Base-by-base conservation (phyloP, 92 coral and sea anemone genomes). In the Actinostola sp. region DNA sequence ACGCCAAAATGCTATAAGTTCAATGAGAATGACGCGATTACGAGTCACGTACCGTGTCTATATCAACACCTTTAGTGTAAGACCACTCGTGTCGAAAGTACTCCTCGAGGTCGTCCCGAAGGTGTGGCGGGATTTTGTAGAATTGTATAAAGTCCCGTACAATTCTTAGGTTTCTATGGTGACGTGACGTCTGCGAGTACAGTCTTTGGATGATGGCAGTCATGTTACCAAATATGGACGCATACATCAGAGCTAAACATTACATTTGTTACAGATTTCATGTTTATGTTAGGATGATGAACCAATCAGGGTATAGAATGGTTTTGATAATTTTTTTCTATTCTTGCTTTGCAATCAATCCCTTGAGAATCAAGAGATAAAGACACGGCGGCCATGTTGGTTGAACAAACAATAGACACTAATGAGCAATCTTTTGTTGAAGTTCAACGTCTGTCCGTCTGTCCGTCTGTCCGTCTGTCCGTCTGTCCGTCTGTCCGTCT, bases 191-290 rank as follows among this genome's bases (percentile, higher is more conserved):
- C 61, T 70, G 82, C 35, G 90, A 59, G 72, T 86, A 90, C 3
- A 90, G 83, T 57, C 96, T 73, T 67, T 90, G 96, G 63, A 90
- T 86, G 38, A 90, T 86, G 38, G 90, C 96, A 39, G 96, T 86
- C 77, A 90, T 74, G 69, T 90, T 90, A 32, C 96, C 96, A 75
- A 90, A 90, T 63, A 90, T 86, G 39, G 92, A 82, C 9, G 96
- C 96, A 50, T 82, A 90, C 89, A 90, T 90, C 65, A 90, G 45
- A 43, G 96, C 96, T 89, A 49, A 4, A 39, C n/a, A n/a, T n/a
- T n/a, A n/a, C n/a, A n/a, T n/a, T n/a, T n/a, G n/a, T n/a, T n/a
- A n/a, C n/a, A n/a, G n/a, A n/a, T n/a, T n/a, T n/a, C n/a, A n/a
- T n/a, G n/a, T n/a, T n/a, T n/a, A n/a, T n/a, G n/a, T n/a, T n/a